These are phyloP conservation scores for Lepidotrigona ventralis DNA, from an alignment of 1,140 invertebrate genomes.

Conservation along the genomic window DNA sequence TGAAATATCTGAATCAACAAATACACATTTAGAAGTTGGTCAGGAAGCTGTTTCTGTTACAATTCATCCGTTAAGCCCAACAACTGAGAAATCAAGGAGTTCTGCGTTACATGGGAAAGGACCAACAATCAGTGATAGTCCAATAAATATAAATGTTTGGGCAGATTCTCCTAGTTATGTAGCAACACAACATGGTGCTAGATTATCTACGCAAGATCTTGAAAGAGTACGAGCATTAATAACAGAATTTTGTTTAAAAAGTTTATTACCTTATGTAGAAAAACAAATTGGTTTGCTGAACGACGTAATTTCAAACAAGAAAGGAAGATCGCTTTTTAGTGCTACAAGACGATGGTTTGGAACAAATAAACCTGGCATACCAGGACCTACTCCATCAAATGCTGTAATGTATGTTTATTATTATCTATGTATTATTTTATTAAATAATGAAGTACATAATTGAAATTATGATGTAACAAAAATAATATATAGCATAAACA, in stretches of 20 bases:
- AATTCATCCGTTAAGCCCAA: slow-evolving; percentile 84
- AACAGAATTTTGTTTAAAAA: slow-evolving; percentile 92
- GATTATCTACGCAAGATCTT: slow-evolving; percentile 89
- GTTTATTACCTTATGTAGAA: slow-evolving; percentile 94
- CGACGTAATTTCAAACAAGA: slow-evolving; percentile 92
- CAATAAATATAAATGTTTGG: slow-evolving; percentile 83
- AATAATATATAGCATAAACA: slow-evolving; percentile 5
- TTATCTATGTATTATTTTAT: slow-evolving; percentile 3
- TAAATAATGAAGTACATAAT: not conserved
- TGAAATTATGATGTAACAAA: not conserved
- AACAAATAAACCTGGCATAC: slow-evolving; percentile 89
- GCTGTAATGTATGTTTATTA: slow-evolving; percentile 87
- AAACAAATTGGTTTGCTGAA: slow-evolving; percentile 90
- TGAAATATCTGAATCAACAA: slow-evolving; percentile 66
- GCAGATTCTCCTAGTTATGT: slow-evolving; percentile 78
- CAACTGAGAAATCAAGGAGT: slow-evolving; percentile 73
- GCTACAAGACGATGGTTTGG: slow-evolving; percentile 98
- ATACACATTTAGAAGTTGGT: slow-evolving; percentile 76
- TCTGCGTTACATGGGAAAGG: slow-evolving; percentile 45
- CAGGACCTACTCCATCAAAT: slow-evolving; percentile 84
- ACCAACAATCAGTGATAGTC: slow-evolving; percentile 78
- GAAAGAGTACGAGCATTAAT: slow-evolving; percentile 92
- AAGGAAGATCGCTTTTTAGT: slow-evolving; percentile 94
- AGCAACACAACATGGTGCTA: slow-evolving; percentile 84
- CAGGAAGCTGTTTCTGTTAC: slow-evolving; percentile 79